Evolutionary conservation across 1,140 invertebrate species (phyloP).

Genomic region (Zaprionus vittiger): DNA sequence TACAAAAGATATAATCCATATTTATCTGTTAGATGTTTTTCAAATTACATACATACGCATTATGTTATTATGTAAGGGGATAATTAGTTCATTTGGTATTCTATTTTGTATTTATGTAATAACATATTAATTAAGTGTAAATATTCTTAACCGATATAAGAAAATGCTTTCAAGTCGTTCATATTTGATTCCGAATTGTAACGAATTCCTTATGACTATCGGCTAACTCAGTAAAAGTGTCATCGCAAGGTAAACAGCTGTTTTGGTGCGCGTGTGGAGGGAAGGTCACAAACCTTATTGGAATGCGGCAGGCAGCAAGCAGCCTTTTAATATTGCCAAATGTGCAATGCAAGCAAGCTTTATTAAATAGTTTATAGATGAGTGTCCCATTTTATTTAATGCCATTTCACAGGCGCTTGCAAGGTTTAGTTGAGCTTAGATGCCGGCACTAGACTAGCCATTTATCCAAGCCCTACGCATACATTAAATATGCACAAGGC

Average conservation of each 20-base stretch:
- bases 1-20: background rate
- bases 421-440: background rate
- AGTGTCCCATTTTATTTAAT: background rate
- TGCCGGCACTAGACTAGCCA: background rate
- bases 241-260: conserved; percentile 64
- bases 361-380: background rate
- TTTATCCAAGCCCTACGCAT: background rate
- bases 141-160: no score
- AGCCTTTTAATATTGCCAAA: conserved; percentile 40
- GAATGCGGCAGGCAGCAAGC: conserved; percentile 44
- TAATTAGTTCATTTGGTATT: no score
- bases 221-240: conserved; percentile 18
- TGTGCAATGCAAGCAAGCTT: conserved; percentile 1
- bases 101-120: no score
- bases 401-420: background rate
- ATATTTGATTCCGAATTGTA: conserved; percentile 1
- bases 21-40: background rate
- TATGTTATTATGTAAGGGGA: background rate
- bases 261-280: conserved; percentile 44
- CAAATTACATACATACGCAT: background rate
- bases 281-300: conserved; percentile 74
- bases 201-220: conserved; percentile 32
- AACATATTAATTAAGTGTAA: no score
- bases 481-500: conserved; percentile 18
- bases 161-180: background rate